phyloP scores from a whole-genome alignment of 2,888 invertebrate species.

The Latrodectus hesperus region DNA sequence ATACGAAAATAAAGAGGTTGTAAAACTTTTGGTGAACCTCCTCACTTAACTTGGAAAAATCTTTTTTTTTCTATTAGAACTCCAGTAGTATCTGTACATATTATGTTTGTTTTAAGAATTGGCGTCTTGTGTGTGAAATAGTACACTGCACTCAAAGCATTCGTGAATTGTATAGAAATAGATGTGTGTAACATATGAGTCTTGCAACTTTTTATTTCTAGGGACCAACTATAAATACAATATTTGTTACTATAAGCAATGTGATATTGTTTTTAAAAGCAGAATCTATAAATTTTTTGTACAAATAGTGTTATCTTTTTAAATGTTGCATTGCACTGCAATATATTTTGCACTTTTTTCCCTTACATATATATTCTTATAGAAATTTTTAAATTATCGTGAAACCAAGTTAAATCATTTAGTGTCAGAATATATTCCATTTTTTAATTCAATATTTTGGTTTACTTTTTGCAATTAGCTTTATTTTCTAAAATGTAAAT shows the following conservation, averaged over 20 bases:
- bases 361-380: neutral
- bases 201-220: conserved; percentile 51
- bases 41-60: too few species aligned
- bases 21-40: too few species aligned
- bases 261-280: conserved; percentile 57
- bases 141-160: conserved; percentile 34
- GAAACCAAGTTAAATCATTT: too few species aligned
- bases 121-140: conserved; percentile 21
- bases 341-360: neutral
- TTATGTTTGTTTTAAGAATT: neutral
- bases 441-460: too few species aligned
- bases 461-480: too few species aligned
- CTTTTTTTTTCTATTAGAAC: neutral
- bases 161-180: conserved; percentile 23
- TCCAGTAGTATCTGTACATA: neutral
- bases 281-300: conserved; percentile 45
- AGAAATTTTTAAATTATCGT: neutral
- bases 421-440: too few species aligned
- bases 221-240: conserved; percentile 64
- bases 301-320: conserved; percentile 50
- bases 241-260: conserved; percentile 52
- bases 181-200: conserved; percentile 29
- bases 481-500: too few species aligned
- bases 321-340: neutral
- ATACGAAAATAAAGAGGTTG: too few species aligned